Percentiles rank a stretch among this genome's conserved stretches.
Conservation (phyloP, 2,113 vertebrate genomes). For the Entelurus aequoreus region DNA sequence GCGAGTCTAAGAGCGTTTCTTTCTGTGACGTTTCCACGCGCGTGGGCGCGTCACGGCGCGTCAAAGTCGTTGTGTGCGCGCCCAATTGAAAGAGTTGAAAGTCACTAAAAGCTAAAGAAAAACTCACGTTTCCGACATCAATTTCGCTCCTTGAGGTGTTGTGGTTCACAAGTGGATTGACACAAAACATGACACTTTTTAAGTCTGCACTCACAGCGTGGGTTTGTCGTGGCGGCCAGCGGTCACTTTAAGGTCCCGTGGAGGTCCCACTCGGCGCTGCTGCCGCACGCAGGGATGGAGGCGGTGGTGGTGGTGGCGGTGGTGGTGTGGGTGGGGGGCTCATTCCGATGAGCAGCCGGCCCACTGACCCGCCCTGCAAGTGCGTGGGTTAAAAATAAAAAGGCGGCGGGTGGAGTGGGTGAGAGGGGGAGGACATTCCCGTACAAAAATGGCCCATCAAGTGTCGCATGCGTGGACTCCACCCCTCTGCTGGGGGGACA, state of each 20-base stretch:
- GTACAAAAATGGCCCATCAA: constrained; percentile 57
- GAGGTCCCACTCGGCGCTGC: not conserved
- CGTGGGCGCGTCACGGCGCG: not conserved
- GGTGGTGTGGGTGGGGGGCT: constrained; percentile 46
- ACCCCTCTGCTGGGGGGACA: not conserved
- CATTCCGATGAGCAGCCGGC: constrained; percentile 57
- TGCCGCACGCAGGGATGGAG: constrained; percentile 17
- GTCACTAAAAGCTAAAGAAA: not conserved
- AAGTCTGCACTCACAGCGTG: not conserved
- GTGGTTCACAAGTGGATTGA: no score
- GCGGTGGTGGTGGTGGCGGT: constrained; percentile 46
- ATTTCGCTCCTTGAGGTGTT: no score
- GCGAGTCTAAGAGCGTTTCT: no score
- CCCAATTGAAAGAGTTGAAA: no score
- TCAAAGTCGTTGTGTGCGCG: not conserved
- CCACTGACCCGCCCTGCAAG: constrained; percentile 69
- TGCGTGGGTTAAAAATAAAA: constrained; percentile 75
- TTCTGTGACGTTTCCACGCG: not conserved
- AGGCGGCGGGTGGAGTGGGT: constrained; percentile 54
- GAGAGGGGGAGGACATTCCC: constrained; percentile 70
- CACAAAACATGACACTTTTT: not conserved
- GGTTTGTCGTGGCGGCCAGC: not conserved
- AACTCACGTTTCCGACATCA: no score
- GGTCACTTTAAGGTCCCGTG: constrained; percentile 3
- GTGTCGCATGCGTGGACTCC: not conserved